Conservation (phyloP, 2,797 vertebrate species). For the Anabacerthia variegaticeps region DNA sequence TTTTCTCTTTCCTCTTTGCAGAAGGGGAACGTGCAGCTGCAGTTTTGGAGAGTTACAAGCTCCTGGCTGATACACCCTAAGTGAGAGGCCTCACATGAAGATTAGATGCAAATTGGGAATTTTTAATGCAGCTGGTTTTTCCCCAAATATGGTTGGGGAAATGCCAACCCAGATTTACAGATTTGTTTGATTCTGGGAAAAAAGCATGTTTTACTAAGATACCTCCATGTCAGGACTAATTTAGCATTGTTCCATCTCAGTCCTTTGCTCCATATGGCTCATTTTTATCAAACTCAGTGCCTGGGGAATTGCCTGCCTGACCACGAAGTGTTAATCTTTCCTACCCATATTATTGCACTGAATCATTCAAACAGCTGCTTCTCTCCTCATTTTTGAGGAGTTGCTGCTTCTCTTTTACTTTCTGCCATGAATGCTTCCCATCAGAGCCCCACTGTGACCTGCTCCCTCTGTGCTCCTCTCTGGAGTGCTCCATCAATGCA, state of each 20-base stretch:
- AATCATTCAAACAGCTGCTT: background rate
- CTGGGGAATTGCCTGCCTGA: background rate
- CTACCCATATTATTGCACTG: background rate
- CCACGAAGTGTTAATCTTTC: background rate
- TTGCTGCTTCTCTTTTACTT: background rate
- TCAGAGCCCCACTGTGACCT: background rate
- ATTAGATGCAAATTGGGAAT: background rate
- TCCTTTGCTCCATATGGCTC: background rate
- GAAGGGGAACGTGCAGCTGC: background rate
- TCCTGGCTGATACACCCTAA: background rate
- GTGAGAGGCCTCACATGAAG: background rate
- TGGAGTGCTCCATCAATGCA: rapidly evolving
- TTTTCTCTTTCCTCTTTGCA: background rate
- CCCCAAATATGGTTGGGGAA: background rate
- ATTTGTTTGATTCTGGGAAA: background rate
- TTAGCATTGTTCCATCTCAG: background rate
- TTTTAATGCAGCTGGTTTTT: background rate
- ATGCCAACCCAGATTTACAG: background rate
- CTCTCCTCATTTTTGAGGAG: background rate
- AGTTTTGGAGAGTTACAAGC: background rate
- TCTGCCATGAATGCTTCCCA: background rate
- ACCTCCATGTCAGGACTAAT: background rate
- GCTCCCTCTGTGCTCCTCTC: background rate
- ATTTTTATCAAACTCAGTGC: background rate
- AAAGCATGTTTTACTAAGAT: background rate